Base-by-base conservation (phyloP, 2,797 vertebrate genomes). In the Toxotes lorentzi region DNA sequence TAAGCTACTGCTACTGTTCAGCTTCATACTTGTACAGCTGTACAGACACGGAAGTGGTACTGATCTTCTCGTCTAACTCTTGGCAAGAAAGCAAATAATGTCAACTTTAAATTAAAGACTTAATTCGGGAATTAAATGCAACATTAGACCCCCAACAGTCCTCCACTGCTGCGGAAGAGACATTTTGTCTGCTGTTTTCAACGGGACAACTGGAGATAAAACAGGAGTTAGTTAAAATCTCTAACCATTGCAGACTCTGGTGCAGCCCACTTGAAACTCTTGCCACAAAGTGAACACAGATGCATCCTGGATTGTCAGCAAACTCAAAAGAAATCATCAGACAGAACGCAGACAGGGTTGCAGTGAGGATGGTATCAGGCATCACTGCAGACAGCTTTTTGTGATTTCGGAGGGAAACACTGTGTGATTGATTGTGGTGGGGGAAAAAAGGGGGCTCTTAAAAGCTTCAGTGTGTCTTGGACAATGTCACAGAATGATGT, bases 201-300 rank as follows among this genome's bases (percentile, higher is more conserved):
- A 79, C n/a, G 47, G 56, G 73, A 84, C 78, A 71, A 77, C 60
- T 82, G 48, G 57, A 90, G 81, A 79, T 79, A 75, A 83, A 91
- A 79, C 62, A 68, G 74, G 73, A 86, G 75, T 71, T 82, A 10
- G 56, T 75, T 68, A 30, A 56, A 82, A 79, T 82, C 62, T 53
- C 48, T 27, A 77, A 79, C 67, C 60, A 87, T 77, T 73, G 16
- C 85, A 91, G 69, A 84, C 70, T 81, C 48, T 75, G 51, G 58
- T 87, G 78, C 79, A 53, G 78, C 79, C 81, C 78, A 72, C 82
- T 88, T 87, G 73, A 90, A 91, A 83, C 73, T 78, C 45, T 73
- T 21, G 47, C 87, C 86, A 76, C 86, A 93, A 93, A 94, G 85
- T 92, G 91, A 94, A 89, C 72, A 70, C 93, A 95, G 83, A 93